Evolutionary conservation across 2,888 invertebrate genomes (phyloP), one percentile per base, ranked within the genome.

Genomic region (Isoperla grammatica): DNA sequence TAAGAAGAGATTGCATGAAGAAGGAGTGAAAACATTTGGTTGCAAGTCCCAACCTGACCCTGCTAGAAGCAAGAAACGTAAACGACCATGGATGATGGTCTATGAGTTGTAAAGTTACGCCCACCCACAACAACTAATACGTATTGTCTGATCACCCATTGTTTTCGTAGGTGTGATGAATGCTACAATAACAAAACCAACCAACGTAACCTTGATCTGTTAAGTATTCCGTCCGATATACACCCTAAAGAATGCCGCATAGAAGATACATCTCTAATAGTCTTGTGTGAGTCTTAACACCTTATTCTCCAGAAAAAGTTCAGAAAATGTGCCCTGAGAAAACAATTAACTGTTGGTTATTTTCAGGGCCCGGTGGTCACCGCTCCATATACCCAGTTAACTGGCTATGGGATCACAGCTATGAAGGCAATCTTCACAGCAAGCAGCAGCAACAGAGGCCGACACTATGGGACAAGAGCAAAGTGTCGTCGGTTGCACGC

Each of bases 181-280:
- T 88, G 87, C 66, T 84, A 83, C 68, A 81, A 83, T 67, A 68
- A 71, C 0, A 72, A 73, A 23, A 85, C 83, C 0, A 77, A 77
- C 62, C 86, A 86, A 71, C 78, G 84, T 66, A 79, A 77, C 56
- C 73, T 75, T 29, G 81, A 83, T 70, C 72, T 85, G 48, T 66
- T 83, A 42, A 77, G 81, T 19, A 74, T 84, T 48, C 79, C 81
- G 0, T 75, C 70, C 8, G 70, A 82, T 59, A 73, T 78, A 0
- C 69, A 67, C 35, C 75, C 81, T 0, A 48, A 66, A 5, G 63
- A 68, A 0, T 69, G 76, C 1, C 61, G 64, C 9, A 71, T 75
- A 54, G 67, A 72, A 15, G 71, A 73, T 1, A 67, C 71, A 4
- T 68, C 72, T 19, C 67, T 83, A 19, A 62, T 63, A 8, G 70